A percentile compares a stretch with the other conserved stretches of the same genome.
Conservation (phyloP, 2,113 vertebrate genomes). For the Orycteropus afer region DNA sequence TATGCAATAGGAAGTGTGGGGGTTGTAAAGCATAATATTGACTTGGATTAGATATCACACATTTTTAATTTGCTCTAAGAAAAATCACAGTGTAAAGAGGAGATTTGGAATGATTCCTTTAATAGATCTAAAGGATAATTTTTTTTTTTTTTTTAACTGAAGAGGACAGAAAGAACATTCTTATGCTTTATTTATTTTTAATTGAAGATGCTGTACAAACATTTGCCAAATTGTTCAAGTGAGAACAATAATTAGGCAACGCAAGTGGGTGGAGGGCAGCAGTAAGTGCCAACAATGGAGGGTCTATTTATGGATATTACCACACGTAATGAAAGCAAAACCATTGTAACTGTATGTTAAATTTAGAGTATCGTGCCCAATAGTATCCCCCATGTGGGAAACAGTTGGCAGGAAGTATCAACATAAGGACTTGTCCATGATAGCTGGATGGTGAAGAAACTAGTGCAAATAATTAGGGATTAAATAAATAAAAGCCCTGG, state of each 20-base stretch:
- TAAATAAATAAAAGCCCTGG: conserved; percentile 61
- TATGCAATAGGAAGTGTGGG: conserved; percentile 84
- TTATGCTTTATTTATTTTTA: conserved; percentile 84
- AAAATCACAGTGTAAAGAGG: conserved; percentile 80
- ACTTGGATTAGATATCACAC: conserved; percentile 80
- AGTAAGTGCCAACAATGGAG: conserved; percentile 74
- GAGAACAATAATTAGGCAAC: conserved; percentile 82
- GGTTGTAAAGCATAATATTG: conserved; percentile 83
- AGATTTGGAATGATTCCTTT: conserved; percentile 79
- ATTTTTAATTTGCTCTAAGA: conserved; percentile 84
- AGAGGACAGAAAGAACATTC: conserved; percentile 84
- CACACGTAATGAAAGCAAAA: conserved; percentile 80
- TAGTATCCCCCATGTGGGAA: conserved; percentile 85
- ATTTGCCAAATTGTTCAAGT: conserved; percentile 80
- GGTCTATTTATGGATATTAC: conserved; percentile 82
- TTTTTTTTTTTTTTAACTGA: conserved; percentile 74
- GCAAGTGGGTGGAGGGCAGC: conserved; percentile 72
- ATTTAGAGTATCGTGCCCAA: conserved; percentile 77
- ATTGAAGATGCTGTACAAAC: conserved; percentile 76
- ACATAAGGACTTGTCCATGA: conserved; percentile 60
- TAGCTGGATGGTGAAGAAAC: conserved; percentile 69
- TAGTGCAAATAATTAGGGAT: conserved; percentile 74
- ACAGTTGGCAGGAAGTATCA: conserved; percentile 79
- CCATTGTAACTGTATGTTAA: conserved; percentile 82
- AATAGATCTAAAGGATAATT: conserved; percentile 79